phyloP scores from a whole-genome alignment of 2,797 vertebrate genomes.

The Neosilurus hyrtlii region DNA sequence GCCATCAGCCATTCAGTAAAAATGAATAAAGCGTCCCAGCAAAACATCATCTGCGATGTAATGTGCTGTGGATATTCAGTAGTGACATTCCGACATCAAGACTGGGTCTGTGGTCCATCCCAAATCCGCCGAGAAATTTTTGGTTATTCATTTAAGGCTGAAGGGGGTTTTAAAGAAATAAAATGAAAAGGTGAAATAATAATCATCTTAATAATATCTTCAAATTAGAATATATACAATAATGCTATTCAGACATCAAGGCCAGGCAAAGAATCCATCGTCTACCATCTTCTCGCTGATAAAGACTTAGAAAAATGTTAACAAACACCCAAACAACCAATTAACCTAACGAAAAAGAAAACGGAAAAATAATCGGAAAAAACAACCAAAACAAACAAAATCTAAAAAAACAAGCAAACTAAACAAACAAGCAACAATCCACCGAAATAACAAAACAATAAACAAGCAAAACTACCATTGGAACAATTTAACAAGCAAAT shows the following conservation, averaged over 20 bases:
- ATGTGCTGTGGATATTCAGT: conserved; percentile 64
- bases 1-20: conserved; percentile 66
- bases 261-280: not conserved
- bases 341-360: not conserved
- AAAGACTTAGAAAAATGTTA: no score
- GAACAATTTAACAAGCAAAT: no score
- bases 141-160: not conserved
- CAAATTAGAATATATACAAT: not conserved
- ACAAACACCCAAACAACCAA: not conserved
- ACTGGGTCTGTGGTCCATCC: conserved; percentile 65
- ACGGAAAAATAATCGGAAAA: no score
- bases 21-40: conserved; percentile 73
- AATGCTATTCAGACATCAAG: not conserved
- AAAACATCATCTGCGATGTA: conserved; percentile 71
- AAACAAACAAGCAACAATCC: not conserved
- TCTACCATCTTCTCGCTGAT: no score
- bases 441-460: not conserved
- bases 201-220: not conserved
- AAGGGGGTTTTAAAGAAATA: not conserved
- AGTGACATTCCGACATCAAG: conserved; percentile 68
- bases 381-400: not conserved
- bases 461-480: no score
- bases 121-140: conserved; percentile 52
- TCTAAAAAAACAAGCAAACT: not conserved
- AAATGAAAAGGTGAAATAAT: not conserved